Conservation (phyloP, 2,888 invertebrate genomes). For the Charanyca ferruginea region DNA sequence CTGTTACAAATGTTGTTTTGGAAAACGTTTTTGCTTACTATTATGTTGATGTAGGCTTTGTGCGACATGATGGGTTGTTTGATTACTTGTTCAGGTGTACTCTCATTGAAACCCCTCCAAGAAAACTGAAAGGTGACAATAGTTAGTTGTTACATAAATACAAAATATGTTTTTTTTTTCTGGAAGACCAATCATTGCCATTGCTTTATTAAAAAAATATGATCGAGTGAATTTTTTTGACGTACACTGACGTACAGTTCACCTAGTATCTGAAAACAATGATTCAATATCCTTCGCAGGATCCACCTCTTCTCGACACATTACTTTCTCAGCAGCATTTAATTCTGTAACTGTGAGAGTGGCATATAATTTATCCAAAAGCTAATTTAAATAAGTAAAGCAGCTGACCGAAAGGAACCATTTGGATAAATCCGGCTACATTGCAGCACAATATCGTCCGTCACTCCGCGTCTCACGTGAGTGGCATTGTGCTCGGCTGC, state of each 20-base stretch:
- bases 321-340: constrained; percentile 9
- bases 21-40: constrained; percentile 49
- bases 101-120: constrained; percentile 11
- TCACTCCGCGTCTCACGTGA: constrained; percentile 63
- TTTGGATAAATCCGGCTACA: constrained; percentile 29
- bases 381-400: constrained; percentile 35
- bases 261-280: constrained; percentile 10
- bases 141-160: background rate
- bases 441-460: constrained; percentile 33
- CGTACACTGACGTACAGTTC: too few species aligned
- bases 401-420: constrained; percentile 11
- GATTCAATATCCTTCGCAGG: background rate
- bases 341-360: constrained; percentile 14
- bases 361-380: constrained; percentile 19
- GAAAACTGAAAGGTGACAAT: background rate
- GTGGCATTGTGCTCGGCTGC: constrained; percentile 45
- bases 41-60: constrained; percentile 35
- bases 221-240: background rate
- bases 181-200: background rate
- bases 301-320: background rate
- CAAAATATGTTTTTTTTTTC: constrained; percentile 3
- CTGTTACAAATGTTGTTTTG: constrained; percentile 48
- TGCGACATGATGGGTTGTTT: constrained; percentile 34
- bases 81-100: constrained; percentile 33
- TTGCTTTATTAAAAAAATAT: background rate